Conservation (phyloP, 1,140 invertebrate species). For the Orius laevigatus region DNA sequence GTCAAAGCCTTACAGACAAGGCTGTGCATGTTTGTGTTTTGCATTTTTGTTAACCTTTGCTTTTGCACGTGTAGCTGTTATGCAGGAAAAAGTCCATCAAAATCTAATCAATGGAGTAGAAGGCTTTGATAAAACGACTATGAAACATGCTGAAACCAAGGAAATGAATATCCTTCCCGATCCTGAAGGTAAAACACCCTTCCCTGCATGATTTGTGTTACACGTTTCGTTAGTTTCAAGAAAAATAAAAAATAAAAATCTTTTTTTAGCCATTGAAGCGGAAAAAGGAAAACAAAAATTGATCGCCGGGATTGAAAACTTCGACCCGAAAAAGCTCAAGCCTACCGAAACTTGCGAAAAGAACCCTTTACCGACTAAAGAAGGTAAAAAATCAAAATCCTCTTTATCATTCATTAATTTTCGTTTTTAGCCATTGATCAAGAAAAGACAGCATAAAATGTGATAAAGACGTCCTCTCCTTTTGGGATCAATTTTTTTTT, state of each 20-base stretch:
- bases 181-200: conserved; percentile 40
- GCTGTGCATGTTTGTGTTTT: neutral
- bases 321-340: conserved; percentile 68
- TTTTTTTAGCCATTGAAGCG: conserved; percentile 56
- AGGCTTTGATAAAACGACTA: conserved; percentile 47
- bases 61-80: conserved; percentile 33
- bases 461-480: no score
- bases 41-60: conserved; percentile 3
- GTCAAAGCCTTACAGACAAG: neutral
- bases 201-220: no score
- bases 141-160: conserved; percentile 57
- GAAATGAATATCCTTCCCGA: conserved; percentile 63
- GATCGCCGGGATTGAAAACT: conserved; percentile 75
- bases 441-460: no score
- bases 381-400: conserved; percentile 40
- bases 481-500: no score
- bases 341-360: conserved; percentile 80
- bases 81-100: conserved; percentile 49
- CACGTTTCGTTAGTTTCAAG: neutral
- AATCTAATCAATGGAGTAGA: conserved; percentile 51
- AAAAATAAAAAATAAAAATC: conserved; percentile 10
- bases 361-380: conserved; percentile 71
- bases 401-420: no score
- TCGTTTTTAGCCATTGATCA: no score
- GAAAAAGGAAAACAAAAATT: conserved; percentile 76